Evolutionary conservation across 2,797 vertebrate genomes (phyloP), one percentile per base, ranked within the genome.

Genomic region (Tokudaia tokunoshimensis): DNA sequence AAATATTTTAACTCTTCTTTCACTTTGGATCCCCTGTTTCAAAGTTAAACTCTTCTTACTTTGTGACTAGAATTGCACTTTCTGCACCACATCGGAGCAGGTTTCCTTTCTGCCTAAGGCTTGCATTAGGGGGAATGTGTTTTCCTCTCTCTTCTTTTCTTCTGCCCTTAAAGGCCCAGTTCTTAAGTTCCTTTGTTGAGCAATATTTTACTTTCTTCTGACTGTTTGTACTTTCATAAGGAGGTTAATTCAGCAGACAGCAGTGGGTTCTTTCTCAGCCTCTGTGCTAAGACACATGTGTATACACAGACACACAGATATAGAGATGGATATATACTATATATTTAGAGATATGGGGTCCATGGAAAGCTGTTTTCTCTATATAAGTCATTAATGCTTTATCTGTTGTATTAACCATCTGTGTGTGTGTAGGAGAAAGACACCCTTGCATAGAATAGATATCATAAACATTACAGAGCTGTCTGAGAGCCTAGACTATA

Each of bases 1-100:
- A 96, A 97, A 98, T 98, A 96, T 95, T 98, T 95, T 95, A 92
- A 96, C 93, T 95, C 90, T 96, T 94, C 63, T 93, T 95, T 96
- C 87, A 13, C 88, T 95, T 91, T 52, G 88, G 70, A 92, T 79
- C 41, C 74, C 86, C 81, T 91, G 88, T 85, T 96, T 96, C 94
- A 96, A 94, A 97, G 94, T 83, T 94, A 97, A 41, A 74, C 79
- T 89, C 89, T 80, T 72, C 82, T 89, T 85, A 55, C 63, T 78
- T 94, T 52, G 41, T 82, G 74, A 78, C 65, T 59, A 52, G 82
- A 82, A 94, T 88, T 59, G 63, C 41, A 75, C 92, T 83, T 91
- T 94, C 4, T 92, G 29, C 17, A 20, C 13, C 4, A 31, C 67
- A 74, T 76, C 31, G 24, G 44, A 81, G 74, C 34, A 34, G n/a